A percentile compares a stretch with the other conserved stretches of the same genome.
Evolutionary conservation across 2,797 vertebrate species (phyloP).

Genomic region (Mus minutoides): DNA sequence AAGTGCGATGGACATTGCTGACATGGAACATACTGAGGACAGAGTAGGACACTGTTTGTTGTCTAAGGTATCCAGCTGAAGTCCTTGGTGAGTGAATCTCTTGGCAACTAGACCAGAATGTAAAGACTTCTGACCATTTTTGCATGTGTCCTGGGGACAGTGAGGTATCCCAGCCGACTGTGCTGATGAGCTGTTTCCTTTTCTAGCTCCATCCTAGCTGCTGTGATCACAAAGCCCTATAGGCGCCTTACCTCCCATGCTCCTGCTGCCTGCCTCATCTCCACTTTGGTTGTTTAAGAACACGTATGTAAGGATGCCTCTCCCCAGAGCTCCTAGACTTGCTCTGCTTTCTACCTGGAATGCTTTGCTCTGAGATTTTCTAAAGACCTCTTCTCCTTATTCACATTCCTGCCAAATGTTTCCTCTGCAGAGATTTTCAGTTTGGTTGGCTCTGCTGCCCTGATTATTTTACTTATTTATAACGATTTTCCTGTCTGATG

Average conservation of each 20-base stretch:
- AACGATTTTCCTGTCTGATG: not conserved
- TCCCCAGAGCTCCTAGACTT: not conserved
- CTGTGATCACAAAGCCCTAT: not conserved
- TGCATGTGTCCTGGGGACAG: not conserved
- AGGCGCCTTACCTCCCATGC: not conserved
- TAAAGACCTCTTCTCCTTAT: not conserved
- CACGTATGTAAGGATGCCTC: not conserved
- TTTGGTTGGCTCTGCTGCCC: not conserved
- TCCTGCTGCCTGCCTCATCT: not conserved
- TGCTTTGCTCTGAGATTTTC: not conserved
- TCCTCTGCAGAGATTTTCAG: not conserved
- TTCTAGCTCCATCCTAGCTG: not conserved
- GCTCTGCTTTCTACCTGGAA: not conserved
- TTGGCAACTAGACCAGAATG: not conserved
- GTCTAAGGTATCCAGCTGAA: not conserved
- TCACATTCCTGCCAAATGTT: not conserved
- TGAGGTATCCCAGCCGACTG: not conserved
- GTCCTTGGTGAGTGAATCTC: not conserved
- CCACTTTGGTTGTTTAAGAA: not conserved
- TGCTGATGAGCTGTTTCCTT: not conserved
- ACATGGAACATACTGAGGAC: not conserved
- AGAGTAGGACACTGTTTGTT: not conserved
- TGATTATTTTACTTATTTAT: slow-evolving; percentile 13
- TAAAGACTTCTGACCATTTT: not conserved
- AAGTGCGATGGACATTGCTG: not conserved